Evolutionary conservation across 2,888 invertebrate species (phyloP).

Genomic region (Athalia circularis): DNA sequence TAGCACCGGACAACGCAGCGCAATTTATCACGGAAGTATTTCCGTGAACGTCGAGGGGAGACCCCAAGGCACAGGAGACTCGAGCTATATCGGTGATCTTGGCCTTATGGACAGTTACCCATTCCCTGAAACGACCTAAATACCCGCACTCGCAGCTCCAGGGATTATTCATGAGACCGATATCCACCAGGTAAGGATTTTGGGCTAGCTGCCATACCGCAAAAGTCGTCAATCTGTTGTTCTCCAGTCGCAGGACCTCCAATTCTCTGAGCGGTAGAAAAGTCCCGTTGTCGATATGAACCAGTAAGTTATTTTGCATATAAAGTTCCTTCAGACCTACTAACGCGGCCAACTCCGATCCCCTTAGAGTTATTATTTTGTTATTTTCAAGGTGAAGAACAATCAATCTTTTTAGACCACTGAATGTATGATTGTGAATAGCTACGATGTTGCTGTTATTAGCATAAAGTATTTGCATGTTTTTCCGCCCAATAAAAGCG

Average conservation of each 20-base stretch:
- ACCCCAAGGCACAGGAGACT: slow-evolving; percentile 82
- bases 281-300: slow-evolving; percentile 87
- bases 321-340: slow-evolving; percentile 88
- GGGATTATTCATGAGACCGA: slow-evolving; percentile 86
- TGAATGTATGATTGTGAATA: slow-evolving; percentile 90
- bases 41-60: slow-evolving; percentile 81
- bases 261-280: slow-evolving; percentile 86
- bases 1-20: slow-evolving; percentile 81
- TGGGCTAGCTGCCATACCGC: slow-evolving; percentile 87
- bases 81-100: slow-evolving; percentile 86
- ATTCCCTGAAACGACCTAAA: slow-evolving; percentile 83
- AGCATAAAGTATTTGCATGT: slow-evolving; percentile 87
- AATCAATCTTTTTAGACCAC: slow-evolving; percentile 84
- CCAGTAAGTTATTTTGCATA: slow-evolving; percentile 87
- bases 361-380: slow-evolving; percentile 83
- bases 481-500: slow-evolving; percentile 91
- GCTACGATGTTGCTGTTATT: slow-evolving; percentile 89
- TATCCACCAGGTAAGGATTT: slow-evolving; percentile 88
- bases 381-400: slow-evolving; percentile 90
- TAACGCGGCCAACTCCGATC: slow-evolving; percentile 86
- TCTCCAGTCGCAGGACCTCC: slow-evolving; percentile 87
- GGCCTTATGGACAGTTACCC: slow-evolving; percentile 84
- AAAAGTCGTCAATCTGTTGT: slow-evolving; percentile 86
- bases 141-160: slow-evolving; percentile 93
- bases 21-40: slow-evolving; percentile 82